Evolutionary conservation across 2,113 vertebrate genomes (phyloP), one percentile per base, ranked within the genome.

Genomic region (Speoplatyrhinus poulsoni): DNA sequence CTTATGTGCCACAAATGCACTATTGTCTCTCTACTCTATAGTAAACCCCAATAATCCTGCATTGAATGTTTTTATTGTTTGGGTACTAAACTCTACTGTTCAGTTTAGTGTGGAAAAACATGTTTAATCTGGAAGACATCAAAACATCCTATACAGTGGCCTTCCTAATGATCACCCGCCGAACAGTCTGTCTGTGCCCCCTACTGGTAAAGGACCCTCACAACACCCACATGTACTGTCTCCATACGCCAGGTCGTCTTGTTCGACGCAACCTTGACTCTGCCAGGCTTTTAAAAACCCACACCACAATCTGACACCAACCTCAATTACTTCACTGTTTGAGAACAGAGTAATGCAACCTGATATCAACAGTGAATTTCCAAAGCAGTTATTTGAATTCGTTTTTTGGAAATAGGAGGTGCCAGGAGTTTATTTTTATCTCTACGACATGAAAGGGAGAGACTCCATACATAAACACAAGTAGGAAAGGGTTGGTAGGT

Each of bases 301-400:
- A 68, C 75, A 91, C 88, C 87, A 91, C 88, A 92, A 88, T 88
- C 85, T 85, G 86, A 91, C 91, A 91, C 82, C 85, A 81, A 66
- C 85, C 79, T 80, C 87, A 90, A 91, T 91, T 84, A 91, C 89
- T 89, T 85, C 86, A 88, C 83, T 86, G 79, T 79, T 46, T 75
- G 85, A 87, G 86, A 83, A 85, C 69, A 76, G 67, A 71, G 67
- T 3, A 54, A 32, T 1, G 81, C 79, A 89, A 91, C 58, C 56
- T 63, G 86, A 91, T 91, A 92, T 91, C 82, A 90, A 90, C 87
- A 90, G 68, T 83, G 75, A 73, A 80, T 85, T 89, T 82, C 84
- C 77, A 77, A 86, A 81, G 86, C 71, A 72, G 60, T 58, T 62
- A 81, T 86, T 65, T 67, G 69, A 83, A 77, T 78, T 84, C 26